Conservation (phyloP, 1,140 invertebrate genomes). For the Battus philenor region DNA sequence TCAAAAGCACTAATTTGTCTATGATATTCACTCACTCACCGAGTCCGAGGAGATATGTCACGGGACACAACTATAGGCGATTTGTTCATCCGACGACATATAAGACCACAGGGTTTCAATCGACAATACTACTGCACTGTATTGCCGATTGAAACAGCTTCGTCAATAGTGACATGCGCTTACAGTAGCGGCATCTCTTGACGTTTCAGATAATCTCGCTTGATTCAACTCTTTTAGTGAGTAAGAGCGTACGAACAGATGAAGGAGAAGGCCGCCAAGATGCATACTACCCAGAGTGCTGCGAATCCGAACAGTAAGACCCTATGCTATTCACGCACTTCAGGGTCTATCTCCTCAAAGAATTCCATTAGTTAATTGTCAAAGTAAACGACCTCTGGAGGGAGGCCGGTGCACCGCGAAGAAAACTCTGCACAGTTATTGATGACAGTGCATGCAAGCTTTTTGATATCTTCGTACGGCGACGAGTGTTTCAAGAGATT, state of each 20-base stretch:
- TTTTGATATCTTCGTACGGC: constrained; percentile 81
- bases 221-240: neutral
- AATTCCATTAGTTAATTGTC: constrained; percentile 61
- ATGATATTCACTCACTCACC: too few relatives aligned
- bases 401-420: constrained; percentile 16
- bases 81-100: too few relatives aligned
- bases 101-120: too few relatives aligned
- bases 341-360: constrained; percentile 51
- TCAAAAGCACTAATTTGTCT: too few relatives aligned
- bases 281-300: neutral
- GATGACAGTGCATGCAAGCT: constrained; percentile 81
- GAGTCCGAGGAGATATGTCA: too few relatives aligned
- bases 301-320: constrained; percentile 2
- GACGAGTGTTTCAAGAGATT: constrained; percentile 79
- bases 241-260: neutral
- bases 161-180: neutral
- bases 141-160: too few relatives aligned
- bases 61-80: too few relatives aligned
- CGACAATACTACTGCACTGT: too few relatives aligned
- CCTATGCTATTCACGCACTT: constrained; percentile 29
- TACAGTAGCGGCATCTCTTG: neutral
- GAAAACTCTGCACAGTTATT: constrained; percentile 75
- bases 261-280: neutral
- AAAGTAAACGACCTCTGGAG: constrained; percentile 14
- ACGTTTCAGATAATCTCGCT: constrained; percentile 2